A percentile compares a stretch with the other conserved stretches of the same genome.
Evolutionary conservation across 2,113 vertebrate species (phyloP).

Genomic region (Marmota flaviventris): DNA sequence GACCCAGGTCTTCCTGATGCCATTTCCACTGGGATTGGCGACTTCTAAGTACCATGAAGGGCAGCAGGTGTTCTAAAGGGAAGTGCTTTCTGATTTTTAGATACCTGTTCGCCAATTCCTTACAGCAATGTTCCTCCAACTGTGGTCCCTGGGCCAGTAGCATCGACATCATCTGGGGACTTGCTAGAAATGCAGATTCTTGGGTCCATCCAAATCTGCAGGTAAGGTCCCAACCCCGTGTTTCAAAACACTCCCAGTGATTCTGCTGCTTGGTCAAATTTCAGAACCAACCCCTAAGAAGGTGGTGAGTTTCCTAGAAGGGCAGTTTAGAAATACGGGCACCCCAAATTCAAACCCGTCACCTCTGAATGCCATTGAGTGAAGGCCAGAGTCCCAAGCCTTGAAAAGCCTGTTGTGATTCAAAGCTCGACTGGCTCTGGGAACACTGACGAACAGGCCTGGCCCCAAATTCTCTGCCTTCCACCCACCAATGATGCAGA

Average conservation of each 20-base stretch:
- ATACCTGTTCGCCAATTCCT: neutral
- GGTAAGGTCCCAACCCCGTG: neutral
- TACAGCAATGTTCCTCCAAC: neutral
- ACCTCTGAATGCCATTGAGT: constrained; percentile 68
- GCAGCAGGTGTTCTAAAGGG: neutral
- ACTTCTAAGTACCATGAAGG: neutral
- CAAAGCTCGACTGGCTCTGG: constrained; percentile 76
- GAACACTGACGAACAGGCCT: constrained; percentile 4
- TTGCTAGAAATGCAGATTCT: neutral
- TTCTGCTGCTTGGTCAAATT: neutral
- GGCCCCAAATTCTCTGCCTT: constrained; percentile 55
- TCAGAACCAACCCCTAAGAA: neutral
- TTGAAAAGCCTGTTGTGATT: constrained; percentile 66
- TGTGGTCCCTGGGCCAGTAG: neutral
- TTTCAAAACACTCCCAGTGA: neutral
- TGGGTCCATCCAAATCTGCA: neutral
- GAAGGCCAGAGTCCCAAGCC: constrained; percentile 71
- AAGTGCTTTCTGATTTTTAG: neutral
- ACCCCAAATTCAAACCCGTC: constrained; percentile 15
- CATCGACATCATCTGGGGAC: neutral
- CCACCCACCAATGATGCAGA: constrained; percentile 73
- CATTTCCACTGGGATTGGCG: neutral
- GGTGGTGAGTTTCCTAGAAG: neutral
- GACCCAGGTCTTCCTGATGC: neutral
- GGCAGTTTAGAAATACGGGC: neutral